Base-by-base conservation (phyloP, 1,140 invertebrate genomes). In the Drosophila sp. region DNA sequence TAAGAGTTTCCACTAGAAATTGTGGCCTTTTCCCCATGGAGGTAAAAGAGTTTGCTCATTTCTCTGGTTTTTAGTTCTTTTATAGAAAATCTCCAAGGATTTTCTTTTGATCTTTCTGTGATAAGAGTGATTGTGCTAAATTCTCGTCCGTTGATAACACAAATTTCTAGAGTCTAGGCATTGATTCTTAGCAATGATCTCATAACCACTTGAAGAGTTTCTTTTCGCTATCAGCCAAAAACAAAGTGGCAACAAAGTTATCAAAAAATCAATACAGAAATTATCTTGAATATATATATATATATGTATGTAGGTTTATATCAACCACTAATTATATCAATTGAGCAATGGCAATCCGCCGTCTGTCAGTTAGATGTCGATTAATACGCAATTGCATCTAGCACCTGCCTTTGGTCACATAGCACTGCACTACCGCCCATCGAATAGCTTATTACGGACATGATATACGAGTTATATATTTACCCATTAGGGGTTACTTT, bases 371-470 rank as follows among this genome's bases (percentile, higher is more conserved):
- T 50, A 50, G 8, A 50, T 50, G 23, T 50, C 44, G 40, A 67
- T 40, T 78, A 30, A 25, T 40, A 54, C 35, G 54, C 47, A 62
- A 62, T 60, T 32, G 35, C 23, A n/a, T 50, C 44, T 50, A 56
- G 44, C 80, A 84, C 80, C 80, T 84, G 80, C 66, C 41, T 30
- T 65, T 61, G 76, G 76, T 77, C 80, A 80, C 80, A 83, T 69
- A 79, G 55, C 54, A 35, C 76, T 57, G 27, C 30, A 66, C 11
- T 47, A 57, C 55, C 65, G 54, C 29, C 72, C 67, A 67, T 41
- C 38, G 44, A 63, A 68, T 8, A 55, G 23, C 67, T 72, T 11
- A 72, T 71, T 72, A 72, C 35, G 40, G 38, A 38, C 58, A 72
- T 72, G 38, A 73, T 57, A 73, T 57, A 73, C 65, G 60, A 50